phyloP scores from a whole-genome alignment of 2,888 invertebrate species.

The Notodonta dromedarius region DNA sequence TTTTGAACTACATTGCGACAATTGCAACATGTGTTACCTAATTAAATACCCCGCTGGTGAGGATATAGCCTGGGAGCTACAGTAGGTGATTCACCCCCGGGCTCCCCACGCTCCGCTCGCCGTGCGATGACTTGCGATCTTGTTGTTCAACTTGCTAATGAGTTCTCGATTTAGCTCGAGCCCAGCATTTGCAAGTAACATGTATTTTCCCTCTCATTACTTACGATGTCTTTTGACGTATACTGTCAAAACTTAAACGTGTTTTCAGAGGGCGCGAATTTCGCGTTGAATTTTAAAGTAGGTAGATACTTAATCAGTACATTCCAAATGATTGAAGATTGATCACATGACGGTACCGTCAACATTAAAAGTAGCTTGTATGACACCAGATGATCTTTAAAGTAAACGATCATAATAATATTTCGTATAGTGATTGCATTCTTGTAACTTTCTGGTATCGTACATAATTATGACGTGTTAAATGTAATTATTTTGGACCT shows the following conservation, averaged over 20 bases:
- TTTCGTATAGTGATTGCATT: too few relatives aligned
- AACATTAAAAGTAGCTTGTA: background rate
- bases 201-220: constrained; percentile 63
- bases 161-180: constrained; percentile 68
- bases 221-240: constrained; percentile 61
- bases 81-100: constrained; percentile 45
- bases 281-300: background rate
- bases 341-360: background rate
- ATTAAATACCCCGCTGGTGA: constrained; percentile 16
- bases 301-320: constrained; percentile 20
- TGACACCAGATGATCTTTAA: too few relatives aligned
- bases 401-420: too few relatives aligned
- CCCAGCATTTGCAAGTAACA: constrained; percentile 55
- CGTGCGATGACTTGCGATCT: constrained; percentile 68
- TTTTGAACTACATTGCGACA: constrained; percentile 10
- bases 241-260: constrained; percentile 46
- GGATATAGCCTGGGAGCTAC: constrained; percentile 45
- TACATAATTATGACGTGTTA: too few relatives aligned
- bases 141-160: constrained; percentile 77
- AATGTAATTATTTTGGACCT: too few relatives aligned
- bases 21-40: background rate
- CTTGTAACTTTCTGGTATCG: too few relatives aligned
- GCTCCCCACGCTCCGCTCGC: constrained; percentile 25
- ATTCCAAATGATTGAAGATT: constrained; percentile 14
- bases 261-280: constrained; percentile 23